Conservation (phyloP, 2,888 invertebrate species). For the Lissocephala sabroskyi region DNA sequence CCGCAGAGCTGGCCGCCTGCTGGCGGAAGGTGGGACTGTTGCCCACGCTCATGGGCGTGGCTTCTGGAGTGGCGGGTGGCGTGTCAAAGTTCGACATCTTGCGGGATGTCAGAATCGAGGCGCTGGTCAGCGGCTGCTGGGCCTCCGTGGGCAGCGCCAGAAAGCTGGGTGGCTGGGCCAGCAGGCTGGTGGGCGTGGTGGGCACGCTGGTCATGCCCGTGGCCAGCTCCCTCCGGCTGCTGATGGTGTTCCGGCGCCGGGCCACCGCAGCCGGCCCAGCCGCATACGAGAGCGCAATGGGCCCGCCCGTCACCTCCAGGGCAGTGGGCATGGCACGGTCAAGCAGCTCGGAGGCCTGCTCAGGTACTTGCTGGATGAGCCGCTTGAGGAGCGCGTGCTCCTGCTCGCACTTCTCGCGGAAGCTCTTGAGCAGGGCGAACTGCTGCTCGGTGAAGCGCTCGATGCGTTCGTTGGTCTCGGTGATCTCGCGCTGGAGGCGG, state of each 20-base stretch:
- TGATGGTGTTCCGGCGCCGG: conserved; percentile 59
- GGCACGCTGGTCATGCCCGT: conserved; percentile 32
- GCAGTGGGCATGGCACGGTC: conserved; percentile 49
- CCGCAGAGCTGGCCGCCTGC: conserved; percentile 32
- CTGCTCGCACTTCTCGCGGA: conserved; percentile 80
- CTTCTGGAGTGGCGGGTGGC: conserved; percentile 72
- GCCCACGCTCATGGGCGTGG: conserved; percentile 72
- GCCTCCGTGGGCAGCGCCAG: conserved; percentile 29
- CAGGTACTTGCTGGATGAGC: conserved; percentile 68
- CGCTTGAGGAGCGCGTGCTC: conserved; percentile 81
- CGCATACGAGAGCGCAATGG: conserved; percentile 1
- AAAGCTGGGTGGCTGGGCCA: conserved; percentile 39
- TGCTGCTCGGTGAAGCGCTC: conserved; percentile 83
- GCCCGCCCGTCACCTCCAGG: conserved; percentile 52
- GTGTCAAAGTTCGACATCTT: conserved; percentile 71
- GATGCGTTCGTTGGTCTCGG: conserved; percentile 82
- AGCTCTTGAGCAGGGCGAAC: conserved; percentile 82
- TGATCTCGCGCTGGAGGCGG: conserved; percentile 80
- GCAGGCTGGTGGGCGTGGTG: conserved; percentile 60
- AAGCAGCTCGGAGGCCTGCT: conserved; percentile 47
- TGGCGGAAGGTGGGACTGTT: conserved; percentile 72
- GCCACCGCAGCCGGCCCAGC: conserved; percentile 23
- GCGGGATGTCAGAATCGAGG: conserved; percentile 38
- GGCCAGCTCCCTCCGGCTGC: conserved; percentile 52
- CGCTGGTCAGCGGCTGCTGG: conserved; percentile 23